Percentiles rank a stretch among this genome's conserved stretches.
Evolutionary conservation across 2,113 vertebrate genomes (phyloP).

Genomic region (Neomonachus schauinslandi): DNA sequence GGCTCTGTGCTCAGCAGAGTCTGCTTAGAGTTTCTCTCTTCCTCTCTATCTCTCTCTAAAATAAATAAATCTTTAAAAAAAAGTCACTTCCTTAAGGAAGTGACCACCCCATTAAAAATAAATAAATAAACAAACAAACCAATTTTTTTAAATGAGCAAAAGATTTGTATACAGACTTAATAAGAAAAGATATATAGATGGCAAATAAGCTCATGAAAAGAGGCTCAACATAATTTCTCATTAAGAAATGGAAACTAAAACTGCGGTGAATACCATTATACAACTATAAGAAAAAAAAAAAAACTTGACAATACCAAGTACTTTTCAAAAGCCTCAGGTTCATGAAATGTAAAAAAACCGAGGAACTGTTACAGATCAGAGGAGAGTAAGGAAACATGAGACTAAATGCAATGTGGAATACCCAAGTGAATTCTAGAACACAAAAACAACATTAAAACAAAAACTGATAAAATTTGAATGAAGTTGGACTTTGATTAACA

Average conservation of each 20-base stretch:
- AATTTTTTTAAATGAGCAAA: not conserved
- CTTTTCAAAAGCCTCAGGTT: not conserved
- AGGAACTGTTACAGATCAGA: not conserved
- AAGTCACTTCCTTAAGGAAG: not conserved
- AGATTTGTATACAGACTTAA: not conserved
- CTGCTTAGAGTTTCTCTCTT: not conserved
- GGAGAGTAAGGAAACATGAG: not conserved
- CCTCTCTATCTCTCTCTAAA: not conserved
- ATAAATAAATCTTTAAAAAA: not conserved
- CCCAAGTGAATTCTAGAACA: not conserved
- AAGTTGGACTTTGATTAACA: not conserved
- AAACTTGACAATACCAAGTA: not conserved
- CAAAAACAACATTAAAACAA: not conserved
- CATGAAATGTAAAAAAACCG: not conserved
- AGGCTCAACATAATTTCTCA: not conserved
- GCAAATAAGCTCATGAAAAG: not conserved
- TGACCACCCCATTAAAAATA: not conserved
- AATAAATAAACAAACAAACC: not conserved
- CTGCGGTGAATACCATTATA: not conserved
- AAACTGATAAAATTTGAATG: not conserved
- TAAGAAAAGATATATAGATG: not conserved
- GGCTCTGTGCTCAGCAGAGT: not conserved
- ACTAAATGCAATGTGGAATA: not conserved
- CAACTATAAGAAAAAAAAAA: not conserved
- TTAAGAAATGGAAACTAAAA: not conserved